Evolutionary conservation across 2,888 invertebrate genomes (phyloP).

Genomic region (Oeneis ivallda): DNA sequence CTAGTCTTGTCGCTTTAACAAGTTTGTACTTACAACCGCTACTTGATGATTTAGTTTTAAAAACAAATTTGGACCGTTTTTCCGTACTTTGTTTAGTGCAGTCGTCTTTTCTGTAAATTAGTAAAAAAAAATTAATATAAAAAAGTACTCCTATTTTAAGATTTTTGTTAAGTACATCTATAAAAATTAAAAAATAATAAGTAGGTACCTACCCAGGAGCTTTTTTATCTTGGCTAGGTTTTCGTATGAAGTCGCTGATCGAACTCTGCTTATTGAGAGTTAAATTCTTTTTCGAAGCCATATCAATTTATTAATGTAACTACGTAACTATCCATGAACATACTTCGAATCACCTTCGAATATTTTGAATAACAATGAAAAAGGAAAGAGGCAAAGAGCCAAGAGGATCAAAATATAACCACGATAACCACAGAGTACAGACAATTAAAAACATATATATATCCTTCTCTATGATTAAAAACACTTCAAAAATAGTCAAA

Average conservation of each 20-base stretch:
- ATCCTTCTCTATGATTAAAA: no score
- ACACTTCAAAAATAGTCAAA: no score
- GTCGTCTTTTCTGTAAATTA: background rate
- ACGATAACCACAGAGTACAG: no score
- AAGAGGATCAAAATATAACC: no score
- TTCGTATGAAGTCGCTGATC: slow-evolving; percentile 24
- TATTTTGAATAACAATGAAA: no score
- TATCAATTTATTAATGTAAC: background rate
- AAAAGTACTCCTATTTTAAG: background rate
- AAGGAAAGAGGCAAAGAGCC: no score
- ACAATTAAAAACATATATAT: no score
- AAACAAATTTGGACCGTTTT: slow-evolving; percentile 37
- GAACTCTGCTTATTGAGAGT: slow-evolving; percentile 24
- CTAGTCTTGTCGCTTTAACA: no score
- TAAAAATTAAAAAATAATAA: background rate
- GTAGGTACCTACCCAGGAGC: slow-evolving; percentile 12
- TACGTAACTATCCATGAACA: background rate
- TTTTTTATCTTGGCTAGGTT: slow-evolving; percentile 12
- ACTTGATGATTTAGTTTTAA: slow-evolving; percentile 33
- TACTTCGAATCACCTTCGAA: no score
- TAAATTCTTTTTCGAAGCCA: slow-evolving; percentile 22
- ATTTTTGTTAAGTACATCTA: no score
- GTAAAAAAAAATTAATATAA: background rate
- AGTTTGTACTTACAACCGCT: slow-evolving; percentile 24
- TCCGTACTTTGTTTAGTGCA: slow-evolving; percentile 21